Conservation (phyloP, 1,140 invertebrate genomes). For the Euschistus heros region DNA sequence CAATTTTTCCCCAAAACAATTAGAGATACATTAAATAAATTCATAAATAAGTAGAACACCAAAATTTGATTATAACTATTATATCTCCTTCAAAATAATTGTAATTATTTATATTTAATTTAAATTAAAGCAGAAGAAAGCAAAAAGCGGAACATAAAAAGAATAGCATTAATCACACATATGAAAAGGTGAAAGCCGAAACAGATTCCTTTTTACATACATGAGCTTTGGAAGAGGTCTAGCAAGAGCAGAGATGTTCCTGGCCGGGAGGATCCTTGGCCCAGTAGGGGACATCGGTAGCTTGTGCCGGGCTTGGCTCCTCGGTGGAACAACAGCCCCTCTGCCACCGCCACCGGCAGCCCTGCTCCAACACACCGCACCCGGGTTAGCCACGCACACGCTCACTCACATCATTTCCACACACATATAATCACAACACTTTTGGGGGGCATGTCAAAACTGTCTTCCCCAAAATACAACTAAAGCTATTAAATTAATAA, state of each 20-base stretch:
- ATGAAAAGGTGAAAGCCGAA: no score
- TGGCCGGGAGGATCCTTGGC: constrained; percentile 24
- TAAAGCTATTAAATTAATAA: background rate
- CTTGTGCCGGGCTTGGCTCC: constrained; percentile 22
- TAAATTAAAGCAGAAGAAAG: no score
- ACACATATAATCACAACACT: no score
- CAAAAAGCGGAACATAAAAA: no score
- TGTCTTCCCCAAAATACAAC: background rate
- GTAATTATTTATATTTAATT: no score
- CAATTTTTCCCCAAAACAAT: no score
- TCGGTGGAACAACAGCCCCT: background rate
- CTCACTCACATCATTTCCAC: background rate
- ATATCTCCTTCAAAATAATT: no score
- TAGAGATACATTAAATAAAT: no score
- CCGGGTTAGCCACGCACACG: background rate
- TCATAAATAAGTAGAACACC: no score
- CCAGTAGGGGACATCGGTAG: constrained; percentile 21
- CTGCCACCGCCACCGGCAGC: background rate
- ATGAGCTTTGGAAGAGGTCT: constrained; percentile 20
- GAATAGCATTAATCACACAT: no score
- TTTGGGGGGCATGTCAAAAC: no score
- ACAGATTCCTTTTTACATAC: constrained; percentile 2
- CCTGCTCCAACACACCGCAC: constrained; percentile 7
- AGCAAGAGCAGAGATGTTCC: constrained; percentile 29
- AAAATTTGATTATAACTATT: no score